A percentile compares a stretch with the other conserved stretches of the same genome.
Evolutionary conservation across 2,888 invertebrate genomes (phyloP).

Genomic region (Pristionchus arcanus): DNA sequence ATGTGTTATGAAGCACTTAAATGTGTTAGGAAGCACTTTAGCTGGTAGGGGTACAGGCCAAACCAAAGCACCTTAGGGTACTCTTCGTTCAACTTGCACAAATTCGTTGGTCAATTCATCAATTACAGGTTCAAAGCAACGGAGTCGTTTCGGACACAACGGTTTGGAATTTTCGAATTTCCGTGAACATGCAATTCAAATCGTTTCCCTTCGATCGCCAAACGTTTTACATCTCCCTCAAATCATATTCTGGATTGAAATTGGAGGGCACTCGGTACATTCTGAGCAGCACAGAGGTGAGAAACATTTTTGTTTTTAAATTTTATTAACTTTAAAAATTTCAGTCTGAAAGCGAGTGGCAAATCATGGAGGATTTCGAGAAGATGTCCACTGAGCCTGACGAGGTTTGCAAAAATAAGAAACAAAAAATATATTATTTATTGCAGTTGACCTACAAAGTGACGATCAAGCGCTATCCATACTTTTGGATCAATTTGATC

Average conservation of each 20-base stretch:
- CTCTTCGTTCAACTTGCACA: no score
- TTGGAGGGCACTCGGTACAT: neutral
- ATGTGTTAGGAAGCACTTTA: no score
- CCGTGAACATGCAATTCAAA: neutral
- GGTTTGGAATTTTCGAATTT: neutral
- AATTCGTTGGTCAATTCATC: no score
- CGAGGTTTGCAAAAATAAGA: no score
- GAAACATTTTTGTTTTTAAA: neutral
- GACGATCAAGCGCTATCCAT: neutral
- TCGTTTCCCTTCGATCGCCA: neutral
- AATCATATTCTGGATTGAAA: neutral
- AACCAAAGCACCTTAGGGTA: no score
- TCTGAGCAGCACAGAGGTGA: neutral
- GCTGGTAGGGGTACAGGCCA: no score
- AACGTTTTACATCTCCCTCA: neutral
- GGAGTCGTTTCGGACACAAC: neutral
- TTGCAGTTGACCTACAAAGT: slow-evolving; percentile 13
- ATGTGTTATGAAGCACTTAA: no score
- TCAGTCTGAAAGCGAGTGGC: neutral
- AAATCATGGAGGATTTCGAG: neutral
- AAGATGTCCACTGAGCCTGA: no score
- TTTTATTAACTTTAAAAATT: neutral
- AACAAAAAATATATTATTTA: neutral
- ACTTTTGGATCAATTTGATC: slow-evolving; percentile 26
- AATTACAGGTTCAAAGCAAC: neutral